Conservation (phyloP, 1,140 invertebrate genomes). For the Popillia japonica region DNA sequence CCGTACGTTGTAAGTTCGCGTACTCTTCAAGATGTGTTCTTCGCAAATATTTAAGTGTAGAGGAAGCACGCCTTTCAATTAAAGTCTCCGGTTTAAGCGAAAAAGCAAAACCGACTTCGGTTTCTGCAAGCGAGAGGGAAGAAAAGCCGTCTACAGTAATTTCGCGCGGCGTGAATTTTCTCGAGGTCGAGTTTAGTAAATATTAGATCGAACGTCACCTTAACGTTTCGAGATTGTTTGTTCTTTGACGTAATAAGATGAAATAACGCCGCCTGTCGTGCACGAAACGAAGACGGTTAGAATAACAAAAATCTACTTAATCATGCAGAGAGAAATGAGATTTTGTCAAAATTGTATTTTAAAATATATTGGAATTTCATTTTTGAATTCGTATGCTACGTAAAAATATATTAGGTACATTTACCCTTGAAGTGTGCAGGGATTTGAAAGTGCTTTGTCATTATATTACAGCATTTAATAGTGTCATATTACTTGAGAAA, state of each 20-base stretch:
- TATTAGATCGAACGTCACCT: not conserved
- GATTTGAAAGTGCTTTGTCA: no score
- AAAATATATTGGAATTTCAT: no score
- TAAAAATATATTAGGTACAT: no score
- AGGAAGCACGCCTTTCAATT: constrained; percentile 14
- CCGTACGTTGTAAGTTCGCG: not conserved
- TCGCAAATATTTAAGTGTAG: constrained; percentile 6
- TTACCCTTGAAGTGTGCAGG: no score
- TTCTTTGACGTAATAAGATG: constrained; percentile 10
- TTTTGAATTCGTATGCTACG: no score
- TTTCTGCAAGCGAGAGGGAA: not conserved
- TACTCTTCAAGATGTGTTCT: constrained; percentile 14
- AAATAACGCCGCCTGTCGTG: not conserved
- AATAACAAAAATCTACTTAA: not conserved
- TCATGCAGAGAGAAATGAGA: not conserved
- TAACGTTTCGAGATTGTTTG: constrained; percentile 6
- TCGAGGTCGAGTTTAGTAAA: not conserved
- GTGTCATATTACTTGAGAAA: no score
- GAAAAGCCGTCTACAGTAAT: not conserved
- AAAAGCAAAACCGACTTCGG: not conserved
- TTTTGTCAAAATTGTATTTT: not conserved
- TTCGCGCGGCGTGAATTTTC: constrained; percentile 3
- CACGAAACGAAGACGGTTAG: not conserved
- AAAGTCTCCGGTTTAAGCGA: not conserved
- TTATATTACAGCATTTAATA: no score